Evolutionary conservation across 2,113 vertebrate genomes (phyloP).

Genomic region (Sceloporus tristichus): DNA sequence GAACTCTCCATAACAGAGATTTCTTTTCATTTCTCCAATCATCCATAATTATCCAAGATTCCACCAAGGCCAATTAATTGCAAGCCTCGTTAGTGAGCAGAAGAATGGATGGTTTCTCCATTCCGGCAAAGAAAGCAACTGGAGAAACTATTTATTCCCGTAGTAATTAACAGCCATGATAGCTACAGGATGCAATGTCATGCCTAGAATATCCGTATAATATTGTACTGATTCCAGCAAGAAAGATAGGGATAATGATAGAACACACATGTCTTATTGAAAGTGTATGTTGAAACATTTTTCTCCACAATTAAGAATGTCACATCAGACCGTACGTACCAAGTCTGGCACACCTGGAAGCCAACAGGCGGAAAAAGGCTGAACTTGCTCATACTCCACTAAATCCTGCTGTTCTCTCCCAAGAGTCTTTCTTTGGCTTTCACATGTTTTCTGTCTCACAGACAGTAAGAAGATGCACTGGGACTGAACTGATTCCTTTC

Average conservation of each 20-base stretch:
- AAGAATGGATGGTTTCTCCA: neutral
- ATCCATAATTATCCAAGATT: neutral
- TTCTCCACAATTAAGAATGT: neutral
- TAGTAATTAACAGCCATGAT: neutral
- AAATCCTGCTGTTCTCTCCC: neutral
- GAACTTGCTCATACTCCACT: too few relatives aligned
- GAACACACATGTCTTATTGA: neutral
- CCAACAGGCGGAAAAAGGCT: too few relatives aligned
- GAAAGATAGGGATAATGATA: neutral
- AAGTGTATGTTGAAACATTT: neutral
- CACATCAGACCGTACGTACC: neutral
- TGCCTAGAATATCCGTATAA: neutral
- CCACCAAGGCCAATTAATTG: neutral
- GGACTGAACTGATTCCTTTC: neutral
- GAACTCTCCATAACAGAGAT: neutral
- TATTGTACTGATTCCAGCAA: neutral
- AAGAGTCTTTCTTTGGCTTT: neutral
- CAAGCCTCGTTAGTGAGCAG: fast-evolving
- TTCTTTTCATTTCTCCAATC: fast-evolving
- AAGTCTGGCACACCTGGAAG: neutral
- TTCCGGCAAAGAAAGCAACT: neutral
- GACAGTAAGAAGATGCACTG: neutral
- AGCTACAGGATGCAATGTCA: neutral
- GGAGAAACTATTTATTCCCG: neutral
- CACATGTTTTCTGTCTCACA: neutral